Evolutionary conservation across 2,888 invertebrate species (phyloP).

Genomic region (Dicyrtomina minuta): DNA sequence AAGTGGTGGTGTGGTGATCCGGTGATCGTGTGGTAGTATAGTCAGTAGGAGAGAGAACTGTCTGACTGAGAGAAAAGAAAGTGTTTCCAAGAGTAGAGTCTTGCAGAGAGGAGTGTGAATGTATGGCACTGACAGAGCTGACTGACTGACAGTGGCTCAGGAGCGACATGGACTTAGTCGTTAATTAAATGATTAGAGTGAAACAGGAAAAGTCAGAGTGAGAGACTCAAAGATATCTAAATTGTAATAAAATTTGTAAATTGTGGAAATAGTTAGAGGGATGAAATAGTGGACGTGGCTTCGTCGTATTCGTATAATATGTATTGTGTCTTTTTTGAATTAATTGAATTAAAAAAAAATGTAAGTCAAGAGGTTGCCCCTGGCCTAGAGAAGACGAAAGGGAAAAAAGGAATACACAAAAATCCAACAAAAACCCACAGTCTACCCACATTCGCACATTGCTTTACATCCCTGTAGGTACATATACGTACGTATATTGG

Average conservation of each 20-base stretch:
- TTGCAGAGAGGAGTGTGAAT: too few relatives aligned
- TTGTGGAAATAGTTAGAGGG: not conserved
- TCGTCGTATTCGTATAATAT: not conserved
- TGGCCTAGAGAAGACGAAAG: slow-evolving; percentile 24
- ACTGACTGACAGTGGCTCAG: too few relatives aligned
- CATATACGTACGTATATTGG: not conserved
- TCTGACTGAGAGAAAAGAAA: too few relatives aligned
- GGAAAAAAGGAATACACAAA: too few relatives aligned
- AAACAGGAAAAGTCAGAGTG: slow-evolving; percentile 25
- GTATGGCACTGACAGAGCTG: too few relatives aligned
- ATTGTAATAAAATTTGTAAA: not conserved
- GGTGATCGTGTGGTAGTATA: too few relatives aligned
- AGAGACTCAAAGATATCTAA: not conserved
- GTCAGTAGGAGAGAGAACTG: too few relatives aligned
- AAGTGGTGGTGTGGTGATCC: too few relatives aligned
- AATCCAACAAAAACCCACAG: slow-evolving; percentile 24
- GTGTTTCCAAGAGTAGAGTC: too few relatives aligned
- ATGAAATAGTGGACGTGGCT: slow-evolving; percentile 11
- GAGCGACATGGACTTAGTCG: too few relatives aligned
- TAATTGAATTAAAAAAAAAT: slow-evolving; percentile 24
- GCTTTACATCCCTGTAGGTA: not conserved
- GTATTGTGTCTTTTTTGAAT: not conserved
- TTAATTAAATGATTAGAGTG: slow-evolving; percentile 27
- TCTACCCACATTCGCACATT: not conserved
- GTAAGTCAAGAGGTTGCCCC: slow-evolving; percentile 24